Base-by-base conservation (phyloP, 2,113 vertebrate genomes). In the Lipophrys pholis region DNA sequence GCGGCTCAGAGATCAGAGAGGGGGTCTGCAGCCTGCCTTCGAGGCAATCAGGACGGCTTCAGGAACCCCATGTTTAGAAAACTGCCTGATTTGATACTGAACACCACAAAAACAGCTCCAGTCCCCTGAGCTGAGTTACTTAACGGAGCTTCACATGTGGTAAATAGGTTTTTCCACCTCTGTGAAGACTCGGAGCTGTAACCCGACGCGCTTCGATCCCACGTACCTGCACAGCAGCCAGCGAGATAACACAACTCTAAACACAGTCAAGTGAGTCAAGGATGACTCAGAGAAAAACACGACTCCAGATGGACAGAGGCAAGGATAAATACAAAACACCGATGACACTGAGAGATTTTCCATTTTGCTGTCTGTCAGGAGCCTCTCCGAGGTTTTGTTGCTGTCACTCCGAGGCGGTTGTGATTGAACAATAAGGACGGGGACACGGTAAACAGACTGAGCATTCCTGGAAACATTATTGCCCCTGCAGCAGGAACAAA, bases 301-400 rank as follows among this genome's bases (percentile, higher is more conserved):
- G 57, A 17, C 0, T n/a, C 1, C 69, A 62, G 69, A 62, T 62
- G 69, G 69, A 40, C 41, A 62, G 57, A 61, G 30, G 35, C 43
- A 15, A 57, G 7, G 69, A 43, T 45, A 7, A 72, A 30, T 58
- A 61, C 11, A 30, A 30, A 56, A 8, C 36, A 2, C 65, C 30
- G 65, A 48, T 48, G 45, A 6, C 11, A n/a, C 6, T 6, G 5
- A 48, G 45, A 15, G 21, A 30, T 30, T 30, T 30, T 30, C 21
- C 21, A 30, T 30, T 30, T 30, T 30, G 4, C 21, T 30, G 21
- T 30, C 21, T 30, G 21, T 30, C 21, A n/a, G 11, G 10, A 42
- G 41, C 7, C 41, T 42, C 41, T 42, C 41, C 41, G 41, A 42
- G 7, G 7, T 42, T 42, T 10, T 48, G 45, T 15, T 7, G 15